phyloP scores from a whole-genome alignment of 2,888 invertebrate genomes.

The Agrotis exclamationis region DNA sequence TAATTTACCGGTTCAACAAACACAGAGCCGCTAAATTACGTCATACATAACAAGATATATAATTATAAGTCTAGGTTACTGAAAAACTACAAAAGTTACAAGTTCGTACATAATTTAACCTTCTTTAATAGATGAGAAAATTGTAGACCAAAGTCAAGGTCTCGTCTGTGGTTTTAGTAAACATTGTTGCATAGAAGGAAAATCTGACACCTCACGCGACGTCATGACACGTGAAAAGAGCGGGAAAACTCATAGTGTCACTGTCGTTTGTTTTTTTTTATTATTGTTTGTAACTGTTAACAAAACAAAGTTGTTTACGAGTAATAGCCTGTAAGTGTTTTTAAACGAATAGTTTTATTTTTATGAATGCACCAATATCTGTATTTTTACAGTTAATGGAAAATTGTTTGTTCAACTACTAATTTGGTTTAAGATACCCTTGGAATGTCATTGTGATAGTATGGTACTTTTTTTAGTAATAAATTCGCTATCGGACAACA shows the following conservation, averaged over 20 bases:
- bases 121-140: conserved; percentile 24
- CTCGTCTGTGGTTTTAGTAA: conserved; percentile 28
- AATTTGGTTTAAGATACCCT: background rate
- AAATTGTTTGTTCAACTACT: background rate
- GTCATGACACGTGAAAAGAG: conserved; percentile 45
- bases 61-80: conserved; percentile 16
- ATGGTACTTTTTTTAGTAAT: conserved; percentile 3
- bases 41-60: background rate
- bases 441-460: background rate
- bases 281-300: background rate
- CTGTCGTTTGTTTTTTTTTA: conserved; percentile 25
- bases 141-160: conserved; percentile 35
- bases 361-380: background rate
- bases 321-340: background rate
- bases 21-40: background rate
- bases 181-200: conserved; percentile 35
- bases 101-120: background rate
- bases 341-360: background rate
- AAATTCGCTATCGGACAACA: conserved; percentile 2
- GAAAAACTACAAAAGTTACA: conserved; percentile 16
- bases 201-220: conserved; percentile 26
- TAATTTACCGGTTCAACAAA: background rate
- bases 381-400: background rate
- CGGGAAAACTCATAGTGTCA: conserved; percentile 31
- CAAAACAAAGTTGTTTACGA: conserved; percentile 17